Evolutionary conservation across 2,888 invertebrate genomes (phyloP).

Genomic region (Ormyrus nitidulus): DNA sequence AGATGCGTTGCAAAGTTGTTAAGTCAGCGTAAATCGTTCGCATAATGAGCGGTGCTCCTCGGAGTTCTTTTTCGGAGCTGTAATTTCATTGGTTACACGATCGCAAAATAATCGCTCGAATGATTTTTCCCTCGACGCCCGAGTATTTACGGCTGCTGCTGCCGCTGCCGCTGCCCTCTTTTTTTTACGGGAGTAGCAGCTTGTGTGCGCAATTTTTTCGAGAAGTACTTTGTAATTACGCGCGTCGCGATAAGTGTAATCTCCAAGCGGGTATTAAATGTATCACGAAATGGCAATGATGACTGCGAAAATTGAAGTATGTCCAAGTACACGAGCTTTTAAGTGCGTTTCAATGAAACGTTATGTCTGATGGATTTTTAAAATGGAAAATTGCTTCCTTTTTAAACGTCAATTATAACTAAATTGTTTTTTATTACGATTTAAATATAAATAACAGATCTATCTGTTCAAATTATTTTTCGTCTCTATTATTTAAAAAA

Average conservation of each 20-base stretch:
- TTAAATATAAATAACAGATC: too few relatives aligned
- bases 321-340: constrained; percentile 34
- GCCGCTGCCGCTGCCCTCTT: background rate
- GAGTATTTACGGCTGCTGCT: constrained; percentile 3
- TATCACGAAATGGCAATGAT: constrained; percentile 26
- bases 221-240: constrained; percentile 31
- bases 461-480: too few relatives aligned
- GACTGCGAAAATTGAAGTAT: constrained; percentile 33
- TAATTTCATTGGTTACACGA: constrained; percentile 31
- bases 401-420: too few relatives aligned
- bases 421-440: too few relatives aligned
- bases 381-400: too few relatives aligned
- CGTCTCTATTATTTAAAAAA: too few relatives aligned
- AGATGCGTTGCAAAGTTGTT: constrained; percentile 40
- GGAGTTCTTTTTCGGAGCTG: background rate
- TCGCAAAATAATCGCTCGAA: constrained; percentile 25
- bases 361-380: background rate
- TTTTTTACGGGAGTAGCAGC: background rate
- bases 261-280: constrained; percentile 4
- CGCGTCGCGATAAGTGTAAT: constrained; percentile 24
- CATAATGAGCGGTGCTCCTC: constrained; percentile 32
- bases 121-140: constrained; percentile 14
- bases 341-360: constrained; percentile 20
- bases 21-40: constrained; percentile 41
- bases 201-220: constrained; percentile 3